Evolutionary conservation across 23 tunicate genomes (phyloP), one percentile per base, ranked within the genome.

Genomic region (Halocynthia roretzi): DNA sequence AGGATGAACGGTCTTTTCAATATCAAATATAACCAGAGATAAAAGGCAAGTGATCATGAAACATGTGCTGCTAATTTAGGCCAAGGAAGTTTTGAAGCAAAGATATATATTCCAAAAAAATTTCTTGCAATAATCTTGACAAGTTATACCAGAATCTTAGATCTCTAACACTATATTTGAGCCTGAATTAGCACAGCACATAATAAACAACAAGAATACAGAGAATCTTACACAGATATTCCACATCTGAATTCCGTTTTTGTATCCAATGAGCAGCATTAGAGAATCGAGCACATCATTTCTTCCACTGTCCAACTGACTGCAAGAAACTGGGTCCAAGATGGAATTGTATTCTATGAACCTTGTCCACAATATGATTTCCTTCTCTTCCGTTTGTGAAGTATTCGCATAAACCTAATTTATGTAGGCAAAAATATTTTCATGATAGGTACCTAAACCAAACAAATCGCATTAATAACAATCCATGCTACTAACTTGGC

Each of bases 191-290:
- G n/a, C n/a, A 60, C 17, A 60, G n/a, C 17, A 60, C 64, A 60
- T 15, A 15, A n/a, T 15, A 60, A 60, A 44, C 6, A 40, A 83
- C 88, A 51, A 31, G 44, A 31, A 31, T 31, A 4, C 64, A 4
- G n/a, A 60, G 17, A 60, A 48, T 10, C 71, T 67, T 17, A 87
- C 93, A 61, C 50, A 19, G 49, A 88, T 56, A 53, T 73, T 78
- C 96, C 96, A 89, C 84, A 82, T 82, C 77, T 89, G 96, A 40
- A 89, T 68, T 76, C 96, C 96, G 71, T 80, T 89, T 23, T 83
- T 71, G 64, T 89, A 89, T 9, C 96, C 96, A 51, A 89, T 82
- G 0, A 89, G 78, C 11, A 89, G 61, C 61, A 89, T 21, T 6
- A 83, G 76, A 10, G 88, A 52, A 70, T 76, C 71, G 22, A 60